phyloP scores from a whole-genome alignment of 2,888 invertebrate genomes.

The Polydesmus complanatus region DNA sequence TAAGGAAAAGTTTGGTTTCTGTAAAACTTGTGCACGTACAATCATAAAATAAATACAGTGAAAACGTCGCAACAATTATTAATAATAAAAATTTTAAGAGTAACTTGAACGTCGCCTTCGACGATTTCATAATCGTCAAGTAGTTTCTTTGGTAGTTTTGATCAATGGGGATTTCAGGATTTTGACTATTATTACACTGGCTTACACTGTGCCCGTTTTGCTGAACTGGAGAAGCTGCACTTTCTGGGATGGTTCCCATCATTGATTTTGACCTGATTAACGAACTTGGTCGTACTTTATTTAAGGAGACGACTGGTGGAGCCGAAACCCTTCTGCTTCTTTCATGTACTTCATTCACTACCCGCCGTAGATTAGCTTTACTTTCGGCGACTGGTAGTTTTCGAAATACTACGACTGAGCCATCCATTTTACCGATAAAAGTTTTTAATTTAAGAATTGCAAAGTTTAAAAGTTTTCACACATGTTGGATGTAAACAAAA shows the following conservation, averaged over 20 bases:
- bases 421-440: too few relatives aligned
- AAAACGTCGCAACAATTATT: too few relatives aligned
- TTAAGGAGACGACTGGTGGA: background rate
- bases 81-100: background rate
- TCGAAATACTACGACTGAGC: background rate
- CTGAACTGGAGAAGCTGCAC: background rate
- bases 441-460: too few relatives aligned
- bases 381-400: background rate
- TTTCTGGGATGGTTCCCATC: background rate
- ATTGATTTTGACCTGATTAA: background rate
- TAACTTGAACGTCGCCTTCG: background rate
- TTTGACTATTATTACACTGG: background rate
- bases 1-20: background rate
- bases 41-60: too few relatives aligned
- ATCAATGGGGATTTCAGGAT: background rate
- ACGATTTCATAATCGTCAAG: too few relatives aligned
- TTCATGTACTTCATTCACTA: background rate
- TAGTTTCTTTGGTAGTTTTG: background rate
- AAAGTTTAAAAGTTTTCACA: too few relatives aligned
- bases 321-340: background rate
- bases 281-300: background rate
- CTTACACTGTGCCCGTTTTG: background rate
- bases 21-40: background rate
- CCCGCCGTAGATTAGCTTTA: background rate
- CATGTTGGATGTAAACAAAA: too few relatives aligned